Evolutionary conservation across 2,797 vertebrate genomes (phyloP).

Genomic region (Odontamblyopus lacepedii): DNA sequence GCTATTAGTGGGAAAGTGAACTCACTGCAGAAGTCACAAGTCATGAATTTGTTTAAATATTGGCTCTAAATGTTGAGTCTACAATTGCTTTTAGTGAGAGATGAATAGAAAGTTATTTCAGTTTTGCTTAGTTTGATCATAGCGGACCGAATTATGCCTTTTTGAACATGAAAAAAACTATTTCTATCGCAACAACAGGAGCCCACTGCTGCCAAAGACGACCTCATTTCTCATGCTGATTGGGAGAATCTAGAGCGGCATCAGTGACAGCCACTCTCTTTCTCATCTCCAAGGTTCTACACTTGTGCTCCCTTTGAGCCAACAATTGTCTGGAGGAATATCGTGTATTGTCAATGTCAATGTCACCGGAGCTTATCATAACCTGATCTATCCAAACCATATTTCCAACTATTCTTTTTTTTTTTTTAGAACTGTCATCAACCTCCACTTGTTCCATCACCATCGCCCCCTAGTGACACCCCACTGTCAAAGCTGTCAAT

Average conservation of each 20-base stretch:
- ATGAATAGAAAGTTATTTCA: background rate
- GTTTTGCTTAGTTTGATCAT: background rate
- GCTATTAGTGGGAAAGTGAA: slow-evolving; percentile 12
- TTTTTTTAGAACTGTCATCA: slow-evolving; percentile 49
- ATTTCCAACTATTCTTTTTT: slow-evolving; percentile 21
- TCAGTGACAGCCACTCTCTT: slow-evolving; percentile 2
- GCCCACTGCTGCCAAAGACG: background rate
- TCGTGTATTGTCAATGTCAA: slow-evolving; percentile 34
- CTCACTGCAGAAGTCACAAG: slow-evolving; percentile 9
- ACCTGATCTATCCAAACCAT: slow-evolving; percentile 45
- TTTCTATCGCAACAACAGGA: background rate
- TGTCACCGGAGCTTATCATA: slow-evolving; percentile 40
- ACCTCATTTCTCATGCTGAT: background rate
- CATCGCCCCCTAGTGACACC: slow-evolving; percentile 26
- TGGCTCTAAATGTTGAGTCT: slow-evolving; percentile 5
- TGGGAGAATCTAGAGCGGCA: background rate
- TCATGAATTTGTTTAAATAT: slow-evolving; percentile 1
- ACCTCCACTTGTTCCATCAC: background rate
- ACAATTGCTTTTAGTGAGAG: background rate
- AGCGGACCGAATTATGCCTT: background rate
- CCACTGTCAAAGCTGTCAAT: slow-evolving; percentile 56
- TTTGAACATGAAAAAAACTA: background rate
- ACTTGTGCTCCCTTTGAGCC: slow-evolving; percentile 27
- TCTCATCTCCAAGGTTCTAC: slow-evolving; percentile 27
- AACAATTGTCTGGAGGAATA: slow-evolving; percentile 48